Evolutionary conservation across 2,113 vertebrate species (phyloP).

Genomic region (Mormyrus iriodes): DNA sequence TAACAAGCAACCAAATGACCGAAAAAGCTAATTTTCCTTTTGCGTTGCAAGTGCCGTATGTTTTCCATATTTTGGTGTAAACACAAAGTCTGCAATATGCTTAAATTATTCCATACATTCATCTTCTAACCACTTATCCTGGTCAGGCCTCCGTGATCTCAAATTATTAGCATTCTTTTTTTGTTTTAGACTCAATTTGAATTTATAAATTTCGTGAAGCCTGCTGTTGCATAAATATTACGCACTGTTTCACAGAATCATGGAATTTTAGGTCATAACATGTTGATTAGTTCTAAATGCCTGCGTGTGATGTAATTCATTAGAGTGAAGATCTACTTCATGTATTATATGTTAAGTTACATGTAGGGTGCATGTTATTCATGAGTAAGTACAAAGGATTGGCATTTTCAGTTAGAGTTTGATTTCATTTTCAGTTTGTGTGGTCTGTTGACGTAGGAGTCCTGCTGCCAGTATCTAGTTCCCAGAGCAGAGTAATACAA

Average conservation of each 20-base stretch:
- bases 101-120: not conserved
- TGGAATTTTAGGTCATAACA: not conserved
- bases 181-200: not conserved
- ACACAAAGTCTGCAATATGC: not conserved
- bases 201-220: not conserved
- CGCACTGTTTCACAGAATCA: not conserved
- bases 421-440: not conserved
- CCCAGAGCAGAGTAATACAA: not conserved
- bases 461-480: not conserved
- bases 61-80: not conserved
- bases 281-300: not conserved
- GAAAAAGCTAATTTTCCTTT: not conserved
- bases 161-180: not conserved
- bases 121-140: not conserved
- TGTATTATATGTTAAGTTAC: not conserved
- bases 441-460: not conserved
- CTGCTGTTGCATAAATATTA: not conserved
- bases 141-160: not conserved
- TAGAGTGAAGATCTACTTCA: not conserved
- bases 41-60: not conserved
- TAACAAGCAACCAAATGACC: slow-evolving; percentile 3
- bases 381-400: not conserved
- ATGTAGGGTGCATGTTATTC: not conserved
- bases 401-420: not conserved
- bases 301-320: not conserved